These are phyloP conservation scores for Drosophila fulvimacula DNA, from an alignment of 2,888 invertebrate genomes.

Conservation along the genomic window DNA sequence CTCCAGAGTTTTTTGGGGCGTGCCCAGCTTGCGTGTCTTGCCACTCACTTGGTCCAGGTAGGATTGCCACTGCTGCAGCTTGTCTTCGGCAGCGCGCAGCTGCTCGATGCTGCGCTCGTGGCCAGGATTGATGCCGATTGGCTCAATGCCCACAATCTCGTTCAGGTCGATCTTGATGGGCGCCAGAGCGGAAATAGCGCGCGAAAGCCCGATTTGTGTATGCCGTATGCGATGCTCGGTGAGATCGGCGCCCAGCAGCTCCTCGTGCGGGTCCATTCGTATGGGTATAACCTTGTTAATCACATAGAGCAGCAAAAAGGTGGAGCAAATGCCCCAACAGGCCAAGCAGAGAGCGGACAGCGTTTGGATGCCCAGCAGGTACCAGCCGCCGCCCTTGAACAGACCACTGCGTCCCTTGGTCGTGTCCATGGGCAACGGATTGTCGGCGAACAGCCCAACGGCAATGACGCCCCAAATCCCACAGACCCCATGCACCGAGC, in stretches of 20 bases:
- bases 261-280: constrained; percentile 93
- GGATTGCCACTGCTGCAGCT: constrained; percentile 83
- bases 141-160: constrained; percentile 81
- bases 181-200: constrained; percentile 90
- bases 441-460: constrained; percentile 94
- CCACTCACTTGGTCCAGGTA: constrained; percentile 81
- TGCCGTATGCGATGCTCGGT: constrained; percentile 94
- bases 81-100: constrained; percentile 82
- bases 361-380: constrained; percentile 93
- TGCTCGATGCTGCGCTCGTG: constrained; percentile 83
- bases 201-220: constrained; percentile 88
- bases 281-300: constrained; percentile 92
- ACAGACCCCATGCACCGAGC: constrained; percentile 93
- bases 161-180: constrained; percentile 87
- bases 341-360: constrained; percentile 90
- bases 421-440: constrained; percentile 92
- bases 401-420: constrained; percentile 91
- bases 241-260: constrained; percentile 94
- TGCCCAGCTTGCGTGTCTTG: constrained; percentile 17
- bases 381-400: constrained; percentile 94
- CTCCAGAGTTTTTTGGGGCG: constrained; percentile 37
- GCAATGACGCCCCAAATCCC: constrained; percentile 90
- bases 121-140: constrained; percentile 89
- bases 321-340: constrained; percentile 90
- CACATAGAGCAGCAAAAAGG: constrained; percentile 90